These are phyloP conservation scores for Frankliniella intonsa DNA, from an alignment of 2,888 invertebrate species.

Conservation along the genomic window DNA sequence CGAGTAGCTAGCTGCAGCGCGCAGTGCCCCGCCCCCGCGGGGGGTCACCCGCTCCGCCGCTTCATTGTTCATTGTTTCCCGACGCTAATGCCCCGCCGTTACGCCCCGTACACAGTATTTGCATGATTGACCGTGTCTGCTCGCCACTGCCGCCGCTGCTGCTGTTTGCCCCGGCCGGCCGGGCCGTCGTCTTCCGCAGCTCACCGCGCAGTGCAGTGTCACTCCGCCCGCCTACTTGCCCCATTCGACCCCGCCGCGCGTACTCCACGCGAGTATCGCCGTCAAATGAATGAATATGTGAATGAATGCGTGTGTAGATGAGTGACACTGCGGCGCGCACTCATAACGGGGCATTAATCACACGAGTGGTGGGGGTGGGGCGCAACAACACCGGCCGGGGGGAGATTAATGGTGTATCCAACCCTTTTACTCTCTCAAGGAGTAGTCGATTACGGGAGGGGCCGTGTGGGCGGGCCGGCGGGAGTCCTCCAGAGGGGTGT, in stretches of 20 bases:
- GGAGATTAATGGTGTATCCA: neutral
- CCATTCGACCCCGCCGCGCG: neutral
- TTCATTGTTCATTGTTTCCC: neutral
- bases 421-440: neutral
- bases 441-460: neutral
- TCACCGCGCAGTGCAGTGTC: neutral
- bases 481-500: too few relatives aligned
- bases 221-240: neutral
- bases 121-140: constrained; percentile 10
- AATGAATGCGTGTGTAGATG: neutral
- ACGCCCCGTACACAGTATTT: constrained; percentile 1
- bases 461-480: neutral
- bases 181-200: neutral
- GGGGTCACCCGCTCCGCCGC: too few relatives aligned
- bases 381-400: neutral
- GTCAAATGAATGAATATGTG: neutral
- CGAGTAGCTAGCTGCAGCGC: too few relatives aligned
- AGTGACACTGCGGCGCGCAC: neutral
- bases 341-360: neutral
- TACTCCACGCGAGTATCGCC: too few relatives aligned
- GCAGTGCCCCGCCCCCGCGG: too few relatives aligned
- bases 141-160: neutral
- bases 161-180: too few relatives aligned
- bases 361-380: neutral
- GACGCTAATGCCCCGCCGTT: constrained; percentile 1